Percentiles rank a stretch among this genome's conserved stretches.
Conservation (phyloP, 1,140 invertebrate species). For the Hypsibius dujardini region DNA sequence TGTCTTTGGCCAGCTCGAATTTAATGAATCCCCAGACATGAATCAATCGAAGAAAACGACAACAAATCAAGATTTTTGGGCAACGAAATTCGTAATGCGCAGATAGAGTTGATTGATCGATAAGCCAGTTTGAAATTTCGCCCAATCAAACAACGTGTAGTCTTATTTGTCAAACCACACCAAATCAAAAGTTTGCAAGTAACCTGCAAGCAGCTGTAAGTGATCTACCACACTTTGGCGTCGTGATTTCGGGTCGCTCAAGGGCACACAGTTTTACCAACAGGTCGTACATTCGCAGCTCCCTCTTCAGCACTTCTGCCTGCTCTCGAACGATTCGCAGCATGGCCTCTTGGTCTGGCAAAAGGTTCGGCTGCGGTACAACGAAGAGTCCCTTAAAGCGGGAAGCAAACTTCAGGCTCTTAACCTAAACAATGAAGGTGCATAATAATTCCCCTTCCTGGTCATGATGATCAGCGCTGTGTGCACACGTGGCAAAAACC, state of each 20-base stretch:
- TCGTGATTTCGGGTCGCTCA: not conserved
- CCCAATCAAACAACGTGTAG: not conserved
- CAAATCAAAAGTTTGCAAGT: not conserved
- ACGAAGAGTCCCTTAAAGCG: not conserved
- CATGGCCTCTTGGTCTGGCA: not conserved
- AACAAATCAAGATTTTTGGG: no score
- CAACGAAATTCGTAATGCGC: no score
- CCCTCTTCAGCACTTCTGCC: not conserved
- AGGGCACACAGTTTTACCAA: not conserved
- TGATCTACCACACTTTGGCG: not conserved
- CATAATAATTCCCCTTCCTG: no score
- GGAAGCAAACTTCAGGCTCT: not conserved
- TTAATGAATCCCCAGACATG: no score
- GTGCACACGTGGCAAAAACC: no score
- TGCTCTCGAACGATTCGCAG: not conserved
- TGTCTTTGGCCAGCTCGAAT: no score
- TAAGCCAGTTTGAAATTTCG: not conserved
- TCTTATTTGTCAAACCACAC: not conserved
- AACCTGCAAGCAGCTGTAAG: not conserved
- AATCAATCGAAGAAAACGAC: no score
- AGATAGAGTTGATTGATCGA: not conserved
- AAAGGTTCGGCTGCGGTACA: not conserved
- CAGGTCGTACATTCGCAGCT: conserved; percentile 16
- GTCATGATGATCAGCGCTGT: no score
- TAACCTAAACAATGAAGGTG: not conserved